Percentiles rank a stretch among this genome's conserved stretches.
phyloP scores from a whole-genome alignment of 2,797 vertebrate species.

The Semaprochilodus insignis region DNA sequence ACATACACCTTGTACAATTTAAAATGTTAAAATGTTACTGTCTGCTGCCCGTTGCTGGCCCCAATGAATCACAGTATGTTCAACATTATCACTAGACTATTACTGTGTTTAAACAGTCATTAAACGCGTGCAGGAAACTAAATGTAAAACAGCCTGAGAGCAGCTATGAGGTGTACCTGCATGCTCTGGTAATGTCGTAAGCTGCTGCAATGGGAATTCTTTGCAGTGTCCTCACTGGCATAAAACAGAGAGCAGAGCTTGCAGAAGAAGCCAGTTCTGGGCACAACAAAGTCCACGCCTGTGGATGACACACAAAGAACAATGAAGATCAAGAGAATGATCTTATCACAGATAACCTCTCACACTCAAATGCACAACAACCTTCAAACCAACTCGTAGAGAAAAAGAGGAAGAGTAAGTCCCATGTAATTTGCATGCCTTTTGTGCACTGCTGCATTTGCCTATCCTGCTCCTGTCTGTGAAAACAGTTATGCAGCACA shows the following conservation, averaged over 20 bases:
- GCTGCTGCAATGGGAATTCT: conserved; percentile 82
- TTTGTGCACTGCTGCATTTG: background rate
- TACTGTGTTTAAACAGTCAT: background rate
- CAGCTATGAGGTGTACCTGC: conserved; percentile 52
- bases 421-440: background rate
- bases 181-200: conserved; percentile 80
- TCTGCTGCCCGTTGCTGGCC: background rate
- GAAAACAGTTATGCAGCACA: background rate
- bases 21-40: background rate
- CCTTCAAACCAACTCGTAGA: background rate
- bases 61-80: background rate
- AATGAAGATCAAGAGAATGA: too few species aligned
- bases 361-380: conserved; percentile 15
- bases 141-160: background rate
- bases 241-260: conserved; percentile 87
- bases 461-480: background rate
- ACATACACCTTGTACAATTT: too few species aligned
- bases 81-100: background rate
- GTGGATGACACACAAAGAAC: conserved; percentile 9
- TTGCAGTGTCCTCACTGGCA: conserved; percentile 77
- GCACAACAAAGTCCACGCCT: conserved; percentile 84
- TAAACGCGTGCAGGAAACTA: background rate
- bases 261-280: conserved; percentile 86
- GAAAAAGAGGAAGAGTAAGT: too few species aligned
- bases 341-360: too few species aligned